Conservation (phyloP, 2,888 invertebrate species). For the Lasioglossum figueresi region DNA sequence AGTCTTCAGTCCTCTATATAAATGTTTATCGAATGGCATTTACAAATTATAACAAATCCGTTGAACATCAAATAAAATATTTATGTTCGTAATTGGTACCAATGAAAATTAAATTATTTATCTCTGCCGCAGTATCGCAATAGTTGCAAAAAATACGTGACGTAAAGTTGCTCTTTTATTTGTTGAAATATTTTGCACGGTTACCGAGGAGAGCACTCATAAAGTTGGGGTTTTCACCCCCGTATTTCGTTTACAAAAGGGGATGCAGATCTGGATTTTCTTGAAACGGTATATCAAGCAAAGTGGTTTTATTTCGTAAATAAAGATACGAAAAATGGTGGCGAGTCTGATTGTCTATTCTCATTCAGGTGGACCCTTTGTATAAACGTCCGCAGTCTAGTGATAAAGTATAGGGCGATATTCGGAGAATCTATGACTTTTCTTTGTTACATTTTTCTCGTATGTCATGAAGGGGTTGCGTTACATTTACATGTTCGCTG, state of each 20-base stretch:
- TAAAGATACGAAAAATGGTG: constrained; percentile 20
- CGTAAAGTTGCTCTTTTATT: background rate
- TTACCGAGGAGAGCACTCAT: background rate
- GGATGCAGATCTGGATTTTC: background rate
- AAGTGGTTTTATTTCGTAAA: constrained; percentile 7
- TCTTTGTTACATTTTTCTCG: constrained; percentile 6
- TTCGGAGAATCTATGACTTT: constrained; percentile 2
- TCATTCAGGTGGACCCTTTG: constrained; percentile 1
- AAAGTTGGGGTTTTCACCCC: background rate
- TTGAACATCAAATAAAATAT: background rate
- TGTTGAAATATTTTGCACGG: constrained; percentile 2
- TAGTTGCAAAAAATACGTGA: background rate
- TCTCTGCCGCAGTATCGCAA: background rate
- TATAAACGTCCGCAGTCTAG: background rate
- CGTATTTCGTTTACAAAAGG: background rate
- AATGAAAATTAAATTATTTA: background rate
- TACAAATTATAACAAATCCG: background rate
- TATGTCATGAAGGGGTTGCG: background rate
- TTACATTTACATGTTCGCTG: background rate
- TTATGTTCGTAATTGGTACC: background rate
- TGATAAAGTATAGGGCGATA: constrained; percentile 6
- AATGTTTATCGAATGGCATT: background rate
- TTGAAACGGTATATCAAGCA: constrained; percentile 13
- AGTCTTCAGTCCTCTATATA: background rate
- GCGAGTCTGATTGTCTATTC: background rate